phyloP scores from a whole-genome alignment of 2,888 invertebrate species.

The Tenthredo notha region DNA sequence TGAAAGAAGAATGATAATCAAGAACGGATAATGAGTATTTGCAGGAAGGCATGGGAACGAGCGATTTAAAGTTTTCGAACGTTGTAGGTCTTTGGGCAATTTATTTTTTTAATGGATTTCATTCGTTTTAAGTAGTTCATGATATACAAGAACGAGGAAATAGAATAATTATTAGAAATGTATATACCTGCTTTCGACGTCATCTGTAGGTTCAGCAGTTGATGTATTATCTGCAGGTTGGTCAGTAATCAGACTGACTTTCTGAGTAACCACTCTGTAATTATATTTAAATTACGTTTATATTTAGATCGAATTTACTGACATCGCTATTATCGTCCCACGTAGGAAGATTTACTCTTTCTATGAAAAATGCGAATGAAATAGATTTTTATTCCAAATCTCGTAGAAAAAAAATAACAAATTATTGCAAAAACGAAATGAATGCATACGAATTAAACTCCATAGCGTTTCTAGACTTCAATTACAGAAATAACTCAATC shows the following conservation, averaged over 20 bases:
- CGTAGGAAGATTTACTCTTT: neutral
- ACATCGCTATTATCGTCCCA: neutral
- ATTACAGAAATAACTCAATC: neutral
- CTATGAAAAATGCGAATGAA: neutral
- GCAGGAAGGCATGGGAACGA: neutral
- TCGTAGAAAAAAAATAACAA: neutral
- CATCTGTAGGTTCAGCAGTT: neutral
- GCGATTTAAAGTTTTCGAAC: no score
- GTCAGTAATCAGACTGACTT: neutral
- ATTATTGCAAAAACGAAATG: neutral
- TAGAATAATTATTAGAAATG: neutral
- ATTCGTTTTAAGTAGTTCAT: no score
- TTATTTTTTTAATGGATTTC: neutral
- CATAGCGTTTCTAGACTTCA: neutral
- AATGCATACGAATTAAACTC: neutral
- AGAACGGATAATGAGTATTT: neutral
- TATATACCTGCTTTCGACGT: neutral
- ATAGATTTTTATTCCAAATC: neutral
- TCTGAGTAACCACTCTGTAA: neutral
- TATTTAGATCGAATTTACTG: neutral
- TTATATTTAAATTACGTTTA: neutral
- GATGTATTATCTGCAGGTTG: neutral
- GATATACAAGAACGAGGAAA: neutral
- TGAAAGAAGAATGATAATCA: neutral
- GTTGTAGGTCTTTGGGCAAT: neutral